Percentiles rank a stretch among this genome's conserved stretches.
Evolutionary conservation across 1,140 invertebrate genomes (phyloP).

Genomic region (Bombus vancouverensis): DNA sequence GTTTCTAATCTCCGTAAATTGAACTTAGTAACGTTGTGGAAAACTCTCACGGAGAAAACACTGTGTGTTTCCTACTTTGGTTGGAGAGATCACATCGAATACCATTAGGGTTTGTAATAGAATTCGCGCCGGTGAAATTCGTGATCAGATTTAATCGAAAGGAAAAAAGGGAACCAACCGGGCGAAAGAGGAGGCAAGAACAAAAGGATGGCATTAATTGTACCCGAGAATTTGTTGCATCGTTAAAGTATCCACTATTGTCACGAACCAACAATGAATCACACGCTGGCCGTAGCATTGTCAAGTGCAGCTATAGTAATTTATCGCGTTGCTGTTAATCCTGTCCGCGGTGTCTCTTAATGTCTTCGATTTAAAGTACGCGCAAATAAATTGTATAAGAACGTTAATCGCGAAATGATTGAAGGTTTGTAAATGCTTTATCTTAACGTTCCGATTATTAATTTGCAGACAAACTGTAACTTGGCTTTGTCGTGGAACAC

Average conservation of each 20-base stretch:
- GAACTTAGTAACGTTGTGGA: conserved; percentile 1
- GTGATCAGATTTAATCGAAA: neutral
- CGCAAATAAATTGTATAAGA: conserved; percentile 4
- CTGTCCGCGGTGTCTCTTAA: conserved; percentile 41
- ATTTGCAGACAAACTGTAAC: neutral
- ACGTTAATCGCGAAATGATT: neutral
- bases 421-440: neutral
- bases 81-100: neutral
- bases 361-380: conserved; percentile 38
- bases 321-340: conserved; percentile 47
- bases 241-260: conserved; percentile 46
- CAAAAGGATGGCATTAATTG: conserved; percentile 51
- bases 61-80: neutral
- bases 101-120: neutral
- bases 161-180: neutral
- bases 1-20: conserved; percentile 37
- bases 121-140: conserved; percentile 19
- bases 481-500: neutral
- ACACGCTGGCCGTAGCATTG: conserved; percentile 35
- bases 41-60: conserved; percentile 24
- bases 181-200: neutral
- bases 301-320: conserved; percentile 49
- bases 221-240: conserved; percentile 45
- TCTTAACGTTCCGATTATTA: neutral
- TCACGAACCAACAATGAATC: conserved; percentile 44